Percentiles rank a stretch among this genome's conserved stretches.
phyloP scores from a whole-genome alignment of 2,797 vertebrate genomes.

The Myiotriccus ornatus region DNA sequence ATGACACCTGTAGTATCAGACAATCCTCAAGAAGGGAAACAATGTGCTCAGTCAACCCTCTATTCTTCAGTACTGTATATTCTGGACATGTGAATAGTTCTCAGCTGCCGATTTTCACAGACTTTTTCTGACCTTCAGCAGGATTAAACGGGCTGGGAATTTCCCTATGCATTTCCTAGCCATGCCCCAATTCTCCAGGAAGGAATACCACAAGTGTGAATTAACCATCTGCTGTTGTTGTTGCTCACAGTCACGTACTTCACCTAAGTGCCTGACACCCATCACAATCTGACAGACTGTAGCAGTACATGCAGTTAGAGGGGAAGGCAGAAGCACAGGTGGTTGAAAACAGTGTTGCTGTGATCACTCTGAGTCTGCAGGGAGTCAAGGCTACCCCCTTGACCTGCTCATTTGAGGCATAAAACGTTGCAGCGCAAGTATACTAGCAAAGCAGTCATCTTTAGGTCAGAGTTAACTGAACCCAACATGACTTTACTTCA shows the following conservation, averaged over 20 bases:
- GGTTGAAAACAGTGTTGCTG: background rate
- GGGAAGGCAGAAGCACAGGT: background rate
- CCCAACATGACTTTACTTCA: background rate
- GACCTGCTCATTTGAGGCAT: background rate
- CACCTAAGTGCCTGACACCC: rapidly evolving
- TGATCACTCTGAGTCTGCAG: background rate
- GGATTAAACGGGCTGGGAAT: background rate
- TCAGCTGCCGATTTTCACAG: background rate
- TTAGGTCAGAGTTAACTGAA: background rate
- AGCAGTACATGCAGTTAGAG: background rate
- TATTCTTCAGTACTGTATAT: background rate
- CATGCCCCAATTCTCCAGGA: background rate
- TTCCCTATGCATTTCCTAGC: background rate
- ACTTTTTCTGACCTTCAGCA: background rate
- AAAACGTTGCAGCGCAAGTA: background rate
- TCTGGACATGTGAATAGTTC: background rate
- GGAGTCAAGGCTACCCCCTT: background rate
- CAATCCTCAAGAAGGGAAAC: background rate
- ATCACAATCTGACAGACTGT: rapidly evolving
- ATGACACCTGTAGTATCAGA: background rate
- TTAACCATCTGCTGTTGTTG: background rate
- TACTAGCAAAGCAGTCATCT: background rate
- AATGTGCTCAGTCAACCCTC: background rate
- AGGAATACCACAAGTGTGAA: background rate
- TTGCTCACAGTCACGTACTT: background rate